phyloP scores from a whole-genome alignment of 2,888 invertebrate genomes.

The Calliphora vomitoria region DNA sequence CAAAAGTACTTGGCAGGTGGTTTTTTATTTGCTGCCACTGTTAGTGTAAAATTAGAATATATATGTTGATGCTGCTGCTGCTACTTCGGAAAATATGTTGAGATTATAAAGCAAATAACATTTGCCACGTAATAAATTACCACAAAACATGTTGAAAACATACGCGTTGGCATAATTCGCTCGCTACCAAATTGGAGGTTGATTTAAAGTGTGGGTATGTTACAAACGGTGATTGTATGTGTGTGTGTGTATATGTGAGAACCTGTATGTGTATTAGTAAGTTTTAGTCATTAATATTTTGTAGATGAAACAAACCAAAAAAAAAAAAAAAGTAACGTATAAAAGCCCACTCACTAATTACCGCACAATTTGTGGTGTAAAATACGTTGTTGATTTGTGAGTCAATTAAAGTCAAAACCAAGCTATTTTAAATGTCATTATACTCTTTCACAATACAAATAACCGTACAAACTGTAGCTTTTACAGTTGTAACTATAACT shows the following conservation, averaged over 20 bases:
- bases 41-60: conserved; percentile 52
- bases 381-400: conserved; percentile 83
- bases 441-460: background rate
- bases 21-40: conserved; percentile 49
- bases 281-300: conserved; percentile 66
- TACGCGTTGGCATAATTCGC: conserved; percentile 69
- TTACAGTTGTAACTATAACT: conserved; percentile 17
- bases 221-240: background rate
- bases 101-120: conserved; percentile 74
- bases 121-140: conserved; percentile 81
- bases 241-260: conserved; percentile 7
- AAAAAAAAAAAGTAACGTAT: conserved; percentile 29
- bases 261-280: background rate
- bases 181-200: conserved; percentile 57
- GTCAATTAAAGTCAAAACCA: conserved; percentile 83
- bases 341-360: conserved; percentile 77
- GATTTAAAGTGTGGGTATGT: conserved; percentile 58
- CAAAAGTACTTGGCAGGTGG: conserved; percentile 73
- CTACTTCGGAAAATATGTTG: conserved; percentile 75
- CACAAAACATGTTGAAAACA: conserved; percentile 75
- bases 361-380: conserved; percentile 80
- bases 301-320: background rate
- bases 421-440: conserved; percentile 75
- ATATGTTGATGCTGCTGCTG: conserved; percentile 1
- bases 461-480: conserved; percentile 18